Percentiles rank a stretch among this genome's conserved stretches.
Conservation (phyloP, 2,888 invertebrate genomes). For the Meteorus colon region DNA sequence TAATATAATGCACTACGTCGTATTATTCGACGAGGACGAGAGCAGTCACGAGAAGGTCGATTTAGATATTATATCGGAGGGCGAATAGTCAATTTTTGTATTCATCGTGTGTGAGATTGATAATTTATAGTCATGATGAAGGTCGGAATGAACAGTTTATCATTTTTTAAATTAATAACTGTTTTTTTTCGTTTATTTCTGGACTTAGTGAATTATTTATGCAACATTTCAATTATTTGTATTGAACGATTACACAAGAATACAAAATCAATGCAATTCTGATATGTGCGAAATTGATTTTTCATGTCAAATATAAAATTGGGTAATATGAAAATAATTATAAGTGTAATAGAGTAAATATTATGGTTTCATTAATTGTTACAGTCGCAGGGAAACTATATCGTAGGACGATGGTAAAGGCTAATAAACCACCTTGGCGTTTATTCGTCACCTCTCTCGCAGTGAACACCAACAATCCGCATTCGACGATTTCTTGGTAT, state of each 20-base stretch:
- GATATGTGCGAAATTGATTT: no score
- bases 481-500: slow-evolving; percentile 51
- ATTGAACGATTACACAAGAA: background rate
- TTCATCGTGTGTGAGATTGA: background rate
- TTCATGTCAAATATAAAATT: no score
- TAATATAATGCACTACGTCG: background rate
- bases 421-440: slow-evolving; percentile 36
- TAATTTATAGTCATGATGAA: background rate
- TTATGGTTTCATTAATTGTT: slow-evolving; percentile 1
- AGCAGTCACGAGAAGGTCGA: background rate
- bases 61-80: background rate
- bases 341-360: background rate
- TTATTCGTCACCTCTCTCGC: slow-evolving; percentile 35
- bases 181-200: background rate
- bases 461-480: slow-evolving; percentile 7
- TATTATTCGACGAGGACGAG: background rate
- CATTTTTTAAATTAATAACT: background rate
- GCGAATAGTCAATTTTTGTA: background rate
- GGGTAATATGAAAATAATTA: background rate
- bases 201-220: background rate
- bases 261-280: background rate
- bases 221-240: background rate
- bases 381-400: background rate
- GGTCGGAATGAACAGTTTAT: background rate
- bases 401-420: slow-evolving; percentile 32